Evolutionary conservation across 2,113 vertebrate genomes (phyloP), one percentile per base, ranked within the genome.

Genomic region (Chrysemys picta): DNA sequence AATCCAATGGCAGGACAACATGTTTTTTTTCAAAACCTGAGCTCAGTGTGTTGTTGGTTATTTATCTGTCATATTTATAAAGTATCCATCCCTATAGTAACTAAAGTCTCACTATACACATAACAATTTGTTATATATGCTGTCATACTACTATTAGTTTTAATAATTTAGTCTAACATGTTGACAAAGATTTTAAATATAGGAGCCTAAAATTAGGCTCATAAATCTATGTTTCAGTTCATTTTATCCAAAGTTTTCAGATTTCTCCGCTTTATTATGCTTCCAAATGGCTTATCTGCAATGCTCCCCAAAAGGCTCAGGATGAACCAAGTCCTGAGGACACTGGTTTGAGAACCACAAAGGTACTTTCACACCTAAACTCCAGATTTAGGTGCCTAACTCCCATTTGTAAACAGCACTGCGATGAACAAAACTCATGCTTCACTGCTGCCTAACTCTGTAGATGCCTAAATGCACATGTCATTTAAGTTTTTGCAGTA

Each of bases 161-260:
- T 89, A 54, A 19, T 5, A 27, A 1, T 17, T 31, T 79, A 90
- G 6, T 4, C 57, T 0, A 72, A 50, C 1, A 2, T 11, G 3
- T 10, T 38, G 49, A 17, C 1, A 13, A 38, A 21, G 1, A 2
- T 22, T 85, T 93, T 49, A 0, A 1, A 53, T 69, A 11, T 0
- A 65, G 1, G 2, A 0, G 0, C 52, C 2, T 72, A 29, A 4
- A 85, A 2, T 47, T 84, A 4, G 72, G 1, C 0, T 0, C 53
- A 10, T 91, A 85, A 80, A 59, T 79, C 21, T 19, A 57, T 62
- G 14, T 17, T 12, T 8, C 6, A 4, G 5, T 17, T 76, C 2
- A 2, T 31, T 49, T 72, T 72, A 6, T 0, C 2, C 2, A 2
- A 5, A 21, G 2, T 50, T 89, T 90, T 84, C 42, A 27, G 1